Evolutionary conservation across 2,797 vertebrate genomes (phyloP).

Genomic region (Microhierax caerulescens): DNA sequence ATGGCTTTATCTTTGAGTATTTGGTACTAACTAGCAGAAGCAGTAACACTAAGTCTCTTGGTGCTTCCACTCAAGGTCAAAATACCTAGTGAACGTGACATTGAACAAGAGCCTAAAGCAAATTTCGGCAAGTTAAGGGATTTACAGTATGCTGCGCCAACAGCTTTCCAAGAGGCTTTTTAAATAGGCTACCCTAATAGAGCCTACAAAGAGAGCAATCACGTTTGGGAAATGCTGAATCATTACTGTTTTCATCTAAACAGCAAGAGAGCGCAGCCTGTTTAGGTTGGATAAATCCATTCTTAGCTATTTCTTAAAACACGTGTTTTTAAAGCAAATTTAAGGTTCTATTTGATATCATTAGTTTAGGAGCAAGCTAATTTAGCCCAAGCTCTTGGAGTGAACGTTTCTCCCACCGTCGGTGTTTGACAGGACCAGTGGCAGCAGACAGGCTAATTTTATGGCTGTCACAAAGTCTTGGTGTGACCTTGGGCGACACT

Average conservation of each 20-base stretch:
- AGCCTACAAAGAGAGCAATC: neutral
- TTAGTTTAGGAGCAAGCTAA: neutral
- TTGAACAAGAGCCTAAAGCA: neutral
- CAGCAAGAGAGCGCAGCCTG: neutral
- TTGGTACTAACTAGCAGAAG: rapidly evolving
- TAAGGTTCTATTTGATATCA: neutral
- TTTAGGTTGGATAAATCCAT: neutral
- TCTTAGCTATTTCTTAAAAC: neutral
- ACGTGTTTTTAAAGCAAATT: neutral
- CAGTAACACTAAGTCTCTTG: neutral
- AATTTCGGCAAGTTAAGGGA: neutral
- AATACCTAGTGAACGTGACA: neutral
- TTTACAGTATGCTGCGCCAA: neutral
- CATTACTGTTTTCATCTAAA: neutral
- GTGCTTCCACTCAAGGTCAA: neutral
- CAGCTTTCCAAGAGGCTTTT: neutral
- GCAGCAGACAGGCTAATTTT: neutral
- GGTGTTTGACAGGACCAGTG: neutral
- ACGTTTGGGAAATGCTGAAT: conserved; percentile 11
- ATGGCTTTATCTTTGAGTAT: rapidly evolving
- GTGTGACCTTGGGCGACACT: neutral
- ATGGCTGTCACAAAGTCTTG: neutral
- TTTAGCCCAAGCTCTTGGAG: neutral
- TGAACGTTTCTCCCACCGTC: neutral
- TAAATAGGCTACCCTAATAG: neutral